Evolutionary conservation across 2,888 invertebrate species (phyloP), one percentile per base, ranked within the genome.

Genomic region (Drosophila atroscutellata): DNA sequence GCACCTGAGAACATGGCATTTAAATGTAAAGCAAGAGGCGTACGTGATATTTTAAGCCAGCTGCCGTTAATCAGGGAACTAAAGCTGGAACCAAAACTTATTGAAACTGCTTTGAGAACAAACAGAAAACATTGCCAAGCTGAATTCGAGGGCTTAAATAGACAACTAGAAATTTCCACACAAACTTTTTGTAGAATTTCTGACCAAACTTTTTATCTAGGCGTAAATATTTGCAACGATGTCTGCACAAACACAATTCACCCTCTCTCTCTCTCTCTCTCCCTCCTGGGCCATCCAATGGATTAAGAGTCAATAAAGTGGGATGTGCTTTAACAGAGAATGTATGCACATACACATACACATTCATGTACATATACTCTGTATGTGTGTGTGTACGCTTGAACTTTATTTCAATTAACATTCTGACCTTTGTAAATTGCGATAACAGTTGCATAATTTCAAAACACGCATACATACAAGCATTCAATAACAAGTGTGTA

Each of bases 341-440:
- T 57, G 13, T 15, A 20, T 3, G n/a, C 37, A 8, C 50, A 32
- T 39, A n/a, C 30, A 13, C 37, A 8, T 59, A 32, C 50, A n/a
- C 30, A 13, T n/a, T 15, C 32, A 49, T 37, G 13, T 15, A 15
- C 24, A 28, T 30, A n/a, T 24, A 42, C 28, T 49, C 2, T n/a
- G 28, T 59, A 26, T 54, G 13, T 20, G 7, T 39, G 15, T 49
- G 9, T 58, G 47, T 47, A 71, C 51, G 24, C 72, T 61, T 75
- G 67, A 77, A 75, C 80, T 75, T 61, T 49, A 28, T 63, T 54
- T 67, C 62, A 86, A 89, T 85, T 85, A 85, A 85, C 84, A 68
- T 77, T 72, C 54, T 67, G 77, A 89, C 77, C 89, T 84, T 61
- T 79, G 70, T 77, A 81, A 86, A 89, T 86, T 89, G 65, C 57